Conservation (phyloP, 2,113 vertebrate species). For the Silurus asotus region DNA sequence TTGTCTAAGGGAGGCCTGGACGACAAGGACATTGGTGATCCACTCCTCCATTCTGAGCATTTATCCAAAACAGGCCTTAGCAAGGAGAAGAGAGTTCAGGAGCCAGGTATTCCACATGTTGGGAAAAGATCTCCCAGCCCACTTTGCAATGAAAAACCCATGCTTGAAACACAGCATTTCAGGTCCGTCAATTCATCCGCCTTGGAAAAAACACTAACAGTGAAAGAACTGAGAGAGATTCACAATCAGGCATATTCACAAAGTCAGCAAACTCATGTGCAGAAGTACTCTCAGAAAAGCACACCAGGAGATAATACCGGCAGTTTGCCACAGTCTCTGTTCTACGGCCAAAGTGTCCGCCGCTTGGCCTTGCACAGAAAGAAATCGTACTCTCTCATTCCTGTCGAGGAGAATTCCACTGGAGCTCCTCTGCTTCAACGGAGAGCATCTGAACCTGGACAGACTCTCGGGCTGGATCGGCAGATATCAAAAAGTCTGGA, state of each 20-base stretch:
- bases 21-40: constrained; percentile 55
- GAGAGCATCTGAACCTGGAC: constrained; percentile 59
- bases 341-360: constrained; percentile 57
- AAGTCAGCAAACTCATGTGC: neutral
- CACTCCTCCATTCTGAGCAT: constrained; percentile 5
- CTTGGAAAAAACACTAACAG: constrained; percentile 50
- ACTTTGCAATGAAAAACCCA: constrained; percentile 56
- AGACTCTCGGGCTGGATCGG: constrained; percentile 37
- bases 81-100: constrained; percentile 29
- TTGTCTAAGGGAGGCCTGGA: constrained; percentile 66
- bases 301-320: constrained; percentile 8
- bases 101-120: neutral
- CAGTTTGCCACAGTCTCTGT: constrained; percentile 53
- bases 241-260: constrained; percentile 38
- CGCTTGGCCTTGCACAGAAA: constrained; percentile 60
- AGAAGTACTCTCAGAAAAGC: neutral
- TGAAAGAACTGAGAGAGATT: constrained; percentile 48
- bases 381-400: constrained; percentile 54
- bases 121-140: constrained; percentile 38
- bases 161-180: constrained; percentile 52
- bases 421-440: constrained; percentile 39
- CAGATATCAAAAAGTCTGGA: constrained; percentile 39
- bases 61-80: constrained; percentile 22
- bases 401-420: constrained; percentile 35
- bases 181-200: constrained; percentile 49